Percentiles rank a stretch among this genome's conserved stretches.
These are phyloP conservation scores for Tonatia bakeri DNA, from an alignment of 2,113 vertebrate species.

Conservation along the genomic window DNA sequence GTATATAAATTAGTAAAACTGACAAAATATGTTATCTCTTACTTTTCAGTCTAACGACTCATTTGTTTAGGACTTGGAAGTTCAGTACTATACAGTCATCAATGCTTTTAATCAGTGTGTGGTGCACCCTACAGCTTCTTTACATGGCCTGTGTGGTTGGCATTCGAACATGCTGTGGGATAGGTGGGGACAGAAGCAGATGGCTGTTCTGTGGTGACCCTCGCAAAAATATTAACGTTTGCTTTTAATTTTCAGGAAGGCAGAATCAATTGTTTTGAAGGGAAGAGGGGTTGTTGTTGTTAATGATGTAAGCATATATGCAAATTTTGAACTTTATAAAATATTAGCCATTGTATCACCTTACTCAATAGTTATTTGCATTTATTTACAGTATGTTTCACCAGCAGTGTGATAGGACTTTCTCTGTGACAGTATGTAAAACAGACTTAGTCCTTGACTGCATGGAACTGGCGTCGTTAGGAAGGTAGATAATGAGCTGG, in stretches of 20 bases:
- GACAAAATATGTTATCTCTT: conserved; percentile 8
- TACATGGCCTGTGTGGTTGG: background rate
- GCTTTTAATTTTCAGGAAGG: conserved; percentile 11
- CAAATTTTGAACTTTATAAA: conserved; percentile 14
- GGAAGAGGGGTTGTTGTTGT: background rate
- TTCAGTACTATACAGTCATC: background rate
- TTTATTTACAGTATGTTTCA: background rate
- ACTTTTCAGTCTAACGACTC: background rate
- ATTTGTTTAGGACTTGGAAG: background rate
- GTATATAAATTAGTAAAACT: conserved; percentile 32
- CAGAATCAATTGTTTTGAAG: background rate
- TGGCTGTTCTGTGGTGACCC: background rate
- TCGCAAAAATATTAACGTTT: background rate
- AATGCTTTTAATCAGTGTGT: background rate
- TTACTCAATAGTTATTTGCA: background rate
- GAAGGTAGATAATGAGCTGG: background rate
- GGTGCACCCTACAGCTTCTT: background rate
- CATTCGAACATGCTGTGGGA: background rate
- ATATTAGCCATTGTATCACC: background rate
- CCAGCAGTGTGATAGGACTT: background rate
- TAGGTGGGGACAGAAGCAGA: background rate
- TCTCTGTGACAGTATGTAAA: background rate
- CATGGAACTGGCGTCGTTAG: background rate
- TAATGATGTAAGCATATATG: background rate
- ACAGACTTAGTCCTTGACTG: background rate